Conservation (phyloP, 2,888 invertebrate species). For the Ptychoptera albimana region DNA sequence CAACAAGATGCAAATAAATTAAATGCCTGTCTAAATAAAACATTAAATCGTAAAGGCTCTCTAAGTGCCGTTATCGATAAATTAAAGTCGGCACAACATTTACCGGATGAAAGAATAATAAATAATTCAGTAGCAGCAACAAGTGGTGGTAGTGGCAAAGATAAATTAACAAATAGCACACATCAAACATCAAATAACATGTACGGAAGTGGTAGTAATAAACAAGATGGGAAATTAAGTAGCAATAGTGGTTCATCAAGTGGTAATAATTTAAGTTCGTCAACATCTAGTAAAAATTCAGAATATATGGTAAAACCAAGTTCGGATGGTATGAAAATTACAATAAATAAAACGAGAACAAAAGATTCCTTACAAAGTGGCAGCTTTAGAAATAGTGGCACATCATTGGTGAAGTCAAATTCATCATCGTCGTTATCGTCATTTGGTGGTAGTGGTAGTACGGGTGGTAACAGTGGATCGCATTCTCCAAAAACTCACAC, state of each 20-base stretch:
- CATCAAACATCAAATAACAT: too few species aligned
- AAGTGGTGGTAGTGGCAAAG: not conserved
- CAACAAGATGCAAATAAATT: slow-evolving; percentile 28
- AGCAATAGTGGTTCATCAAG: slow-evolving; percentile 1
- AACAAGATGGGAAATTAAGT: not conserved
- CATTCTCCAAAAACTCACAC: slow-evolving; percentile 68
- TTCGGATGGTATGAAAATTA: slow-evolving; percentile 73
- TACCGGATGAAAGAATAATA: slow-evolving; percentile 10
- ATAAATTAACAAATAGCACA: too few species aligned
- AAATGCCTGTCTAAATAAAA: slow-evolving; percentile 42
- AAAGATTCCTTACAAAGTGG: slow-evolving; percentile 44
- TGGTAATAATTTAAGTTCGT: not conserved
- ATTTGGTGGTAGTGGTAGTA: slow-evolving; percentile 28
- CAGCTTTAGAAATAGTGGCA: slow-evolving; percentile 20
- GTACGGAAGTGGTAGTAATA: too few species aligned
- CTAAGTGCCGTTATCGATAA: slow-evolving; percentile 80
- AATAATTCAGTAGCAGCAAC: not conserved
- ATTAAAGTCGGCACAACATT: slow-evolving; percentile 50
- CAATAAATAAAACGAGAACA: slow-evolving; percentile 74
- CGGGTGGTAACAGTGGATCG: slow-evolving; percentile 32
- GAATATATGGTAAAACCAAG: slow-evolving; percentile 85
- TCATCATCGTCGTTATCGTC: slow-evolving; percentile 29
- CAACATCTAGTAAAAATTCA: slow-evolving; percentile 44
- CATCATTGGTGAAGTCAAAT: slow-evolving; percentile 24
- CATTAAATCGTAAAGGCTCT: slow-evolving; percentile 53